These are phyloP conservation scores for Drepana falcataria DNA, from an alignment of 2,888 invertebrate species.

Conservation along the genomic window DNA sequence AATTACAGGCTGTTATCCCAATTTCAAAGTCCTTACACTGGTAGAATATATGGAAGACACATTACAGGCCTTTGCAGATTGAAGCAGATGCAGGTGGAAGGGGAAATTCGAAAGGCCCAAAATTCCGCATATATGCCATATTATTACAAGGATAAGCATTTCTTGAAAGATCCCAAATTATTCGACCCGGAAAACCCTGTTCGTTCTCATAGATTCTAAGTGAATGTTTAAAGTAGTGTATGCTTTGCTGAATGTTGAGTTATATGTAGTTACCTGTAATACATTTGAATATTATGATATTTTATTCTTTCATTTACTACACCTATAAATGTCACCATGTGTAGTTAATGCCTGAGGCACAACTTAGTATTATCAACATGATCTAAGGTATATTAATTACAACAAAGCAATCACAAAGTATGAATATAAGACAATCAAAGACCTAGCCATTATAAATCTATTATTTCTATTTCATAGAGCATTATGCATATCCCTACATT, in stretches of 20 bases:
- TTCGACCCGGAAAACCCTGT: slow-evolving; percentile 93
- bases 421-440: too few species aligned
- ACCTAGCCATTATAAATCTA: too few species aligned
- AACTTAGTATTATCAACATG: too few species aligned
- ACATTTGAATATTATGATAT: background rate
- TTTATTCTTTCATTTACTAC: background rate
- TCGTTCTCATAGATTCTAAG: slow-evolving; percentile 87
- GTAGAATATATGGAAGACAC: slow-evolving; percentile 92
- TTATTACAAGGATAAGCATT: slow-evolving; percentile 88
- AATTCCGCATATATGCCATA: slow-evolving; percentile 89
- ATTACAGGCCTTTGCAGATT: slow-evolving; percentile 94
- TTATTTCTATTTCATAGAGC: too few species aligned
- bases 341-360: too few species aligned
- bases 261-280: background rate
- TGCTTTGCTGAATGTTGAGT: background rate
- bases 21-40: slow-evolving; percentile 97
- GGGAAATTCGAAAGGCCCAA: slow-evolving; percentile 87
- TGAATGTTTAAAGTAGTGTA: slow-evolving; percentile 8
- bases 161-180: slow-evolving; percentile 91
- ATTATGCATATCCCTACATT: too few species aligned
- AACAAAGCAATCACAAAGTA: too few species aligned
- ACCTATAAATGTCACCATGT: too few species aligned
- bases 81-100: slow-evolving; percentile 87
- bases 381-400: too few species aligned
- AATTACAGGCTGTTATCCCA: slow-evolving; percentile 95